Evolutionary conservation across 2,888 invertebrate genomes (phyloP).

Genomic region (Tholera decimalis): DNA sequence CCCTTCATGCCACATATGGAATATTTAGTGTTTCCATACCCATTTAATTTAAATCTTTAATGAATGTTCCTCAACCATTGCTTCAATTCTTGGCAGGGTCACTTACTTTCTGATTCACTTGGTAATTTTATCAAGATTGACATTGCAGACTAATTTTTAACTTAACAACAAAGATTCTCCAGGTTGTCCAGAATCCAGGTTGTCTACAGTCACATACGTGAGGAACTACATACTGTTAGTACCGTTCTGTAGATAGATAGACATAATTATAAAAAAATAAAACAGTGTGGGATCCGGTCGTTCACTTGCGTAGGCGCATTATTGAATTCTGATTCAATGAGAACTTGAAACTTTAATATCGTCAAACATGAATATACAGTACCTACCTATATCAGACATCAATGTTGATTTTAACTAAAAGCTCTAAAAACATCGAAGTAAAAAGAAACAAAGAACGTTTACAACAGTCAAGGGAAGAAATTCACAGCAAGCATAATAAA

Average conservation of each 20-base stretch:
- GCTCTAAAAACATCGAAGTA: slow-evolving; percentile 1
- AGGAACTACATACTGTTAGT: slow-evolving; percentile 23
- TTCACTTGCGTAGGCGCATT: slow-evolving; percentile 71
- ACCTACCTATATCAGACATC: not conserved
- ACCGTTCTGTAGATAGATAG: slow-evolving; percentile 50
- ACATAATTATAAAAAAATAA: slow-evolving; percentile 61
- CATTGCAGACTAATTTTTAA: slow-evolving; percentile 60
- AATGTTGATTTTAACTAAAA: slow-evolving; percentile 21
- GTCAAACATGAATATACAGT: slow-evolving; percentile 14
- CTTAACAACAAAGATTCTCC: slow-evolving; percentile 34
- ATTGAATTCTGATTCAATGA: slow-evolving; percentile 29
- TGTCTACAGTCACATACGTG: slow-evolving; percentile 5
- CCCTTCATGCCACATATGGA: slow-evolving; percentile 24
- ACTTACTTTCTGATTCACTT: slow-evolving; percentile 41
- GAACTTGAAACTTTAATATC: slow-evolving; percentile 43
- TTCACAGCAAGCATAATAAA: slow-evolving; percentile 30
- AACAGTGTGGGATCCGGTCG: slow-evolving; percentile 63
- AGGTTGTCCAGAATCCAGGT: slow-evolving; percentile 38
- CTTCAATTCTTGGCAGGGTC: slow-evolving; percentile 37
- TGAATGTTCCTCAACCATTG: slow-evolving; percentile 15
- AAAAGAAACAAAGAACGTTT: slow-evolving; percentile 27
- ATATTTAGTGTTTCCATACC: slow-evolving; percentile 9
- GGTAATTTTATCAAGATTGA: slow-evolving; percentile 56
- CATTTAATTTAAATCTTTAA: slow-evolving; percentile 17
- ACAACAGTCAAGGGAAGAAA: slow-evolving; percentile 17